Percentiles rank a stretch among this genome's conserved stretches.
Conservation (phyloP, 2,797 vertebrate genomes). For the Periophthalmus magnuspinnatus region DNA sequence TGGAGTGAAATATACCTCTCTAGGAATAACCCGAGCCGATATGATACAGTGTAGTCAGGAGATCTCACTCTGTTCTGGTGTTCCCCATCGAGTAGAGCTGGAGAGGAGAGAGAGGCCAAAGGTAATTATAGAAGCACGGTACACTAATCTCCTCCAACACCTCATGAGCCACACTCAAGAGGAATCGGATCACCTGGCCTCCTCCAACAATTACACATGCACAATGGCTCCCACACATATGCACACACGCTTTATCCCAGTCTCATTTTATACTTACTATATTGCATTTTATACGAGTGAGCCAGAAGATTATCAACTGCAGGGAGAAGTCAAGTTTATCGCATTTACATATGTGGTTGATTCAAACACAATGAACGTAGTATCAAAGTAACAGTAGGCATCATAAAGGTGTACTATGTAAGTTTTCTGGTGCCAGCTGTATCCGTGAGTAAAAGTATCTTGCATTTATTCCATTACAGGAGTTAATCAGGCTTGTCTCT, state of each 20-base stretch:
- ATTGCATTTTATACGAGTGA: conserved; percentile 5
- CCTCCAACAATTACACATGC: conserved; percentile 9
- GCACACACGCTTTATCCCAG: conserved; percentile 37
- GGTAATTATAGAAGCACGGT: conserved; percentile 70
- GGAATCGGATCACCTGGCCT: conserved; percentile 57
- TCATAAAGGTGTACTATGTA: background rate
- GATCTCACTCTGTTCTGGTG: conserved; percentile 47
- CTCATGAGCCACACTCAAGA: conserved; percentile 59
- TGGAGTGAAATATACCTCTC: conserved; percentile 67
- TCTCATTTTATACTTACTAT: conserved; percentile 14
- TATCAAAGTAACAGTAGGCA: too few relatives aligned
- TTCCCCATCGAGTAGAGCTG: conserved; percentile 60
- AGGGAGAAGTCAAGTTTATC: conserved; percentile 7
- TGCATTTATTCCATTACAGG: too few relatives aligned
- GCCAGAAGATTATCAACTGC: conserved; percentile 38
- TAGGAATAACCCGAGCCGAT: conserved; percentile 69
- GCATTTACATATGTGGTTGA: conserved; percentile 8
- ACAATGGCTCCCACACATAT: conserved; percentile 18
- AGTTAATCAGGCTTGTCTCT: too few relatives aligned
- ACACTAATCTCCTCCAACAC: conserved; percentile 69
- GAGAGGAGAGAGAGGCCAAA: conserved; percentile 60
- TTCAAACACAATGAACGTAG: background rate
- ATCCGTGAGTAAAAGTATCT: too few relatives aligned
- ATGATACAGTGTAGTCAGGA: conserved; percentile 45
- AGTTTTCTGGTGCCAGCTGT: background rate